Evolutionary conservation across 2,113 vertebrate genomes (phyloP), one percentile per base, ranked within the genome.

Genomic region (Macroglossus sobrinus): DNA sequence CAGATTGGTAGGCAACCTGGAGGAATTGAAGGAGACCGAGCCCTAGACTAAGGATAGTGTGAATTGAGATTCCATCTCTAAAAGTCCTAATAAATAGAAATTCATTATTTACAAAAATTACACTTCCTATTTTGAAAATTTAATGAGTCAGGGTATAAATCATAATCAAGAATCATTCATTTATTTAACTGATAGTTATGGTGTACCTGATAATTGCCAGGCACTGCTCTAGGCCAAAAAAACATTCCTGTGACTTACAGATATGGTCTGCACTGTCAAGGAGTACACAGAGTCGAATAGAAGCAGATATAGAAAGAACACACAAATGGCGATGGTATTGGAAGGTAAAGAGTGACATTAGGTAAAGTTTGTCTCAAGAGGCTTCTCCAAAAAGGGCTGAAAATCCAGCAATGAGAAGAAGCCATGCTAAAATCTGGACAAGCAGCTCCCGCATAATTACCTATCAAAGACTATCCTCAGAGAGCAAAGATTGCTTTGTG

Each of bases 381-480:
- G 35, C 24, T 69, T 76, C 33, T 86, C 57, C 18, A 14, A 59
- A 47, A 55, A 55, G 21, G 75, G 30, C 50, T 69, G 35, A 74
- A 47, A 15, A 45, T 40, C 72, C 13, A 50, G 33, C 26, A 38
- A 75, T 5, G 3, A 69, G 28, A 66, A 47, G 30, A 8, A 10
- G 16, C 6, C 14, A 1, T 66, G 28, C 57, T 43, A n/a, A 43
- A 19, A 45, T 35, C 4, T 47, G 30, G 2, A 74, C 13, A 16
- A 66, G 3, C 2, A 38, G 55, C 7, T 13, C 5, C 15, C 18
- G 14, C 4, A 26, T 9, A 40, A 13, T n/a, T 1, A 28, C 22
- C 14, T 22, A 50, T 12, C 35, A 8, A 26, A 72, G 55, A 4
- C 2, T 16, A 15, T 14, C 47, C 30, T 74, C 35, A 2, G 15